Conservation (phyloP, 2,888 invertebrate species). For the Agriopis aurantiaria region DNA sequence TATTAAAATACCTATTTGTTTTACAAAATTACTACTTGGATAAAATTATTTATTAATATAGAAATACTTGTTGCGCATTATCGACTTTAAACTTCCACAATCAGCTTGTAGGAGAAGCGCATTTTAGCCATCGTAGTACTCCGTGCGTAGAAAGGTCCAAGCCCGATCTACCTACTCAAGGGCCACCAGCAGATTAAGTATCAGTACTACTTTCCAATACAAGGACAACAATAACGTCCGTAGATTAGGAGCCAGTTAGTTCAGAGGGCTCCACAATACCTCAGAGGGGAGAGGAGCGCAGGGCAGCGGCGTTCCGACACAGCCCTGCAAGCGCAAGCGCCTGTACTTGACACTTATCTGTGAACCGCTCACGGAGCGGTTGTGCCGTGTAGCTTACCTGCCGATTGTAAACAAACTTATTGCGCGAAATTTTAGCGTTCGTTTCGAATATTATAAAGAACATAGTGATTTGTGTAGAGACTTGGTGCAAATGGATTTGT, state of each 20-base stretch:
- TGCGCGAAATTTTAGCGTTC: constrained; percentile 48
- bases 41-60: too few species aligned
- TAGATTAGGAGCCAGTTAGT: constrained; percentile 35
- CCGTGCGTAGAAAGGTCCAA: constrained; percentile 37
- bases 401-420: constrained; percentile 62
- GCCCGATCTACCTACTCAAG: constrained; percentile 27
- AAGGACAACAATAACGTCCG: constrained; percentile 24
- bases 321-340: constrained; percentile 50
- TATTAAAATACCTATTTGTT: too few species aligned
- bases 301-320: constrained; percentile 66
- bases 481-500: constrained; percentile 78
- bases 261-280: constrained; percentile 44
- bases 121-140: background rate
- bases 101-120: background rate
- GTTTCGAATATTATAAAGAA: constrained; percentile 39
- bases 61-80: too few species aligned
- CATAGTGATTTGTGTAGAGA: constrained; percentile 50
- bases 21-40: background rate
- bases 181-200: constrained; percentile 30
- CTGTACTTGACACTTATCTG: constrained; percentile 65
- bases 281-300: constrained; percentile 61
- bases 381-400: constrained; percentile 60
- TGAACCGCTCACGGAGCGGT: constrained; percentile 73
- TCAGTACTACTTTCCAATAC: background rate
- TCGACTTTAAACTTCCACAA: background rate